Base-by-base conservation (phyloP, 2,888 invertebrate genomes). In the Eristalis arbustorum region DNA sequence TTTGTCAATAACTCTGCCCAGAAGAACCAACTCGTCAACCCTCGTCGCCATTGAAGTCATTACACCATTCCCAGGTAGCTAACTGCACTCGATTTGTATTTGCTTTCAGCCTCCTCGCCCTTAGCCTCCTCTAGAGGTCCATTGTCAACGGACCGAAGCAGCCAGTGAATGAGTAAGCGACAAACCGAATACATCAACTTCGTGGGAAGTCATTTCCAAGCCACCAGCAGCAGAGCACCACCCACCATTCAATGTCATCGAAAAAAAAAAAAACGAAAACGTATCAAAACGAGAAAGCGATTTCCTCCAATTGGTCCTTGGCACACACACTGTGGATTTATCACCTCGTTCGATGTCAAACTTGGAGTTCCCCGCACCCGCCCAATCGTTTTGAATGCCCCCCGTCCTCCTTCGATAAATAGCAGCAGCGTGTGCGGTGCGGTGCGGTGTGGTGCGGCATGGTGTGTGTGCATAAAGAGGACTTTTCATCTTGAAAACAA, bases 401-500 rank as follows among this genome's bases (percentile, higher is more conserved):
- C 78, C n/a, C n/a, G n/a, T n/a, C n/a, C n/a, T n/a, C n/a, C 57
- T 34, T 34, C 78, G 82, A 83, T 87, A 83, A 87, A 87, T 71
- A 87, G 78, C 87, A 83, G 74, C 66, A 72, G 62, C 28, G 64
- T 40, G 37, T 40, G 23, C n/a, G n/a, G n/a, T n/a, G n/a, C n/a
- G n/a, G n/a, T n/a, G n/a, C n/a, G n/a, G n/a, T n/a, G n/a, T n/a
- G n/a, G n/a, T 31, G 68, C 5, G 42, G 31, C 5, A 40, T 42
- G 57, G 49, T 4, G 49, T 74, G 56, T 34, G 34, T 22, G 14
- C 62, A n/a, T 59, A 57, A 5, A 34, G 28, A 31, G 18, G 72
- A 84, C 63, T 80, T 77, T 71, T 85, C 85, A 82, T 85, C 85
- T 82, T 82, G 74, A 83, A 83, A 83, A 87, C 87, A 87, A 83